These are phyloP conservation scores for Mixornis gularis DNA, from an alignment of 2,113 vertebrate species.

Conservation along the genomic window DNA sequence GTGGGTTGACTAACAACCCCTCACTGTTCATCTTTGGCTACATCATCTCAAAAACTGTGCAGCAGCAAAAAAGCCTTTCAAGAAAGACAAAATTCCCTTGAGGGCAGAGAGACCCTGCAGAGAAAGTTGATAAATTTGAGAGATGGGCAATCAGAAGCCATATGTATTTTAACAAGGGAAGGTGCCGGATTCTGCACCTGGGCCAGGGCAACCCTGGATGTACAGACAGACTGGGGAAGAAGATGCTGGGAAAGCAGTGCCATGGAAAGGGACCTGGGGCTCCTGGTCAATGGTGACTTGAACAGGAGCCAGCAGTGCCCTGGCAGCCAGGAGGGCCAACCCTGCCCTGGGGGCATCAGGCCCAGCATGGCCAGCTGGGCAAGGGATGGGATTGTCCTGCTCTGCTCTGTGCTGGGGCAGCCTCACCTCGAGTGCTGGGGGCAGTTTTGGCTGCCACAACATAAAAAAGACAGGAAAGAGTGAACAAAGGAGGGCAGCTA, in stretches of 20 bases:
- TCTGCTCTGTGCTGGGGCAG: accelerated
- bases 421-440: neutral
- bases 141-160: neutral
- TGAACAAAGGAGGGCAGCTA: accelerated
- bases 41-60: neutral
- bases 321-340: neutral
- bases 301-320: neutral
- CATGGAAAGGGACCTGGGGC: accelerated
- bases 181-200: neutral
- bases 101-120: neutral
- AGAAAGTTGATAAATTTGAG: neutral
- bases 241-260: accelerated
- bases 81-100: neutral
- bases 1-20: neutral
- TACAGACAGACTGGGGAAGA: neutral
- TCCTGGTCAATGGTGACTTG: accelerated
- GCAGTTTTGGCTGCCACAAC: accelerated
- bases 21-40: neutral
- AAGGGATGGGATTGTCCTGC: neutral
- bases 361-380: accelerated
- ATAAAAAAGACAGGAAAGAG: accelerated
- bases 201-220: accelerated
- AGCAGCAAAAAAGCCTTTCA: neutral
- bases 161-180: neutral
- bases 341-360: neutral